Percentiles rank a stretch among this genome's conserved stretches.
These are phyloP conservation scores for Euzophera pinguis DNA, from an alignment of 2,888 invertebrate genomes.

Conservation along the genomic window DNA sequence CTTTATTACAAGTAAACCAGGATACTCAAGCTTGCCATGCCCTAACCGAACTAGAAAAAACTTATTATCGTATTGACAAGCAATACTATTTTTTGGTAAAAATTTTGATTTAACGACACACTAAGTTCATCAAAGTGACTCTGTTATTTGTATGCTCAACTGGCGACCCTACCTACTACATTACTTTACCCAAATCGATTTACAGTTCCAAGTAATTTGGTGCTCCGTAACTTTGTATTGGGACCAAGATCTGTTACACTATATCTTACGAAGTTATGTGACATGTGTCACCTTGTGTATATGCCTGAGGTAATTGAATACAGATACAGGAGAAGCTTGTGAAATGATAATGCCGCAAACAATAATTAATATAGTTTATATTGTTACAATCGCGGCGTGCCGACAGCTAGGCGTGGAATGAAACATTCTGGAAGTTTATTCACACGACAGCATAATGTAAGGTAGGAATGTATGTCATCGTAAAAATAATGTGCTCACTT, in stretches of 20 bases:
- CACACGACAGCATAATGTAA: too few relatives aligned
- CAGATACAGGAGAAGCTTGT: background rate
- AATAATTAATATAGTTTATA: background rate
- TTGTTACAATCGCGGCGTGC: background rate
- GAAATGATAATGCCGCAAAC: background rate
- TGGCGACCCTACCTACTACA: background rate
- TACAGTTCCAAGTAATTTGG: background rate
- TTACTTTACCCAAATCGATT: background rate
- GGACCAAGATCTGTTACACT: slow-evolving; percentile 1
- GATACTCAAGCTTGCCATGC: too few relatives aligned
- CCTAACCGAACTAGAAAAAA: too few relatives aligned
- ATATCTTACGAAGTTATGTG: slow-evolving; percentile 3
- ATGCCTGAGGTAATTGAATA: slow-evolving; percentile 2
- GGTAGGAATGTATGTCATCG: too few relatives aligned
- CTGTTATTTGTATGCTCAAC: too few relatives aligned
- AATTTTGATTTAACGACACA: too few relatives aligned
- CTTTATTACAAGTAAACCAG: too few relatives aligned
- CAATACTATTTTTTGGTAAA: too few relatives aligned
- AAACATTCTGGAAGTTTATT: background rate
- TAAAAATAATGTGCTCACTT: too few relatives aligned
- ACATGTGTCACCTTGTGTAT: slow-evolving; percentile 5
- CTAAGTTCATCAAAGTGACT: too few relatives aligned
- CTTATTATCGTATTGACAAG: too few relatives aligned
- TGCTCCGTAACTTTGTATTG: background rate
- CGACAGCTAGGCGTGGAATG: background rate